Evolutionary conservation across 2,888 invertebrate species (phyloP).

Genomic region (Gibbula magus): DNA sequence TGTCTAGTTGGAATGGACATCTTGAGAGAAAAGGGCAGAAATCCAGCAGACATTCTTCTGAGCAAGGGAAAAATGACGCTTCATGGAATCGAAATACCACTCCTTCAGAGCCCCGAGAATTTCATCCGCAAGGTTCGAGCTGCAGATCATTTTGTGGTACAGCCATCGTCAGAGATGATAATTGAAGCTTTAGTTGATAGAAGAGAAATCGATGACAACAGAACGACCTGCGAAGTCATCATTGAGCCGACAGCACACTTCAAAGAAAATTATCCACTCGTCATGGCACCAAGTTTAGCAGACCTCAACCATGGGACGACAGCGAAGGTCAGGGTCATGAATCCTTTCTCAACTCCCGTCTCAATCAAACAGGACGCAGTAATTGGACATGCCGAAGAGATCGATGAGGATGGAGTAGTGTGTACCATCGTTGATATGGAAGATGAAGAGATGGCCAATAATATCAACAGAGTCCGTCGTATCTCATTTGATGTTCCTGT

Average conservation of each 20-base stretch:
- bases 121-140: neutral
- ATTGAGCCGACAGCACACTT: constrained; percentile 34
- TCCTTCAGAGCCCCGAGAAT: neutral
- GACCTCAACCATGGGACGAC: constrained; percentile 31
- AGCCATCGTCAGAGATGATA: too few species aligned
- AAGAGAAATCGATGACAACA: constrained; percentile 15
- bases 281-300: constrained; percentile 37
- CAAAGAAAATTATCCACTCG: constrained; percentile 30
- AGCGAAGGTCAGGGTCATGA: constrained; percentile 36
- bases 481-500: too few species aligned
- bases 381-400: constrained; percentile 32
- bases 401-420: neutral
- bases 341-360: constrained; percentile 36
- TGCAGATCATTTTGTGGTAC: too few species aligned
- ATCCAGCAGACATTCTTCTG: constrained; percentile 35
- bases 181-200: constrained; percentile 36
- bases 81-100: constrained; percentile 29
- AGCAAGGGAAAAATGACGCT: constrained; percentile 19
- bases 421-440: neutral
- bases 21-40: constrained; percentile 4
- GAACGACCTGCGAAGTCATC: constrained; percentile 6
- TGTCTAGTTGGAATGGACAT: constrained; percentile 37
- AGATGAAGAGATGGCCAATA: neutral
- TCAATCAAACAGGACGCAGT: too few species aligned
- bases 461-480: too few species aligned